Percentiles rank a stretch among this genome's conserved stretches.
Conservation (phyloP, 2,797 vertebrate species). For the Petrocephalus schoutedeni region DNA sequence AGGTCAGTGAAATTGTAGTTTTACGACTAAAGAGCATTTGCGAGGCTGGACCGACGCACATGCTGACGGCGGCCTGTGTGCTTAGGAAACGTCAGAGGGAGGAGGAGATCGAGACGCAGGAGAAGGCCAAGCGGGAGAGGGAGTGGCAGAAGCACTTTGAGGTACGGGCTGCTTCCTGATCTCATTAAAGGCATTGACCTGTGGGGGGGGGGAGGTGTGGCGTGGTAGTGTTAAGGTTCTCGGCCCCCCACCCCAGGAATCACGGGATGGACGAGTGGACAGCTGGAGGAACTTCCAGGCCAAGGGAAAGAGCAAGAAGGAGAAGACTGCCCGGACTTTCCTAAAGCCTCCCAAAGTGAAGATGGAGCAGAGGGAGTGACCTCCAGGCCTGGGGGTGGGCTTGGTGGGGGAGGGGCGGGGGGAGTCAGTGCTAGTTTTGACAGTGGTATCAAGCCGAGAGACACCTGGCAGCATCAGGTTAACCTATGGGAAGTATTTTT, state of each 20-base stretch:
- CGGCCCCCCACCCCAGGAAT: slow-evolving; percentile 67
- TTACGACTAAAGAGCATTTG: background rate
- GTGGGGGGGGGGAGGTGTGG: background rate
- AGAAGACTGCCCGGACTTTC: slow-evolving; percentile 93
- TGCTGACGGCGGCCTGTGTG: background rate
- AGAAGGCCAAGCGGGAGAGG: slow-evolving; percentile 87
- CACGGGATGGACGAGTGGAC: slow-evolving; percentile 92
- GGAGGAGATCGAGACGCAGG: slow-evolving; percentile 91
- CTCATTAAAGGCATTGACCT: background rate
- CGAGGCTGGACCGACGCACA: background rate
- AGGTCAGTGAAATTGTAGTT: background rate
- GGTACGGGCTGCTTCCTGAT: slow-evolving; percentile 53
- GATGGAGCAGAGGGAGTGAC: slow-evolving; percentile 97
- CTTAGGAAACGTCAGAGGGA: slow-evolving; percentile 89
- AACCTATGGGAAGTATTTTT: background rate
- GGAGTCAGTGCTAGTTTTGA: background rate
- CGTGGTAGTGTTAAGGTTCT: background rate
- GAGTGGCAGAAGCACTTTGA: slow-evolving; percentile 99
- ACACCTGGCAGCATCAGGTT: background rate
- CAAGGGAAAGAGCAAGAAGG: slow-evolving; percentile 86
- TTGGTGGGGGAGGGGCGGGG: background rate
- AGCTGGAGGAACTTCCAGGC: slow-evolving; percentile 96
- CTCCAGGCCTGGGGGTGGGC: background rate
- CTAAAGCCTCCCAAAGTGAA: slow-evolving; percentile 98
- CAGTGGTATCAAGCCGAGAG: background rate